Base-by-base conservation (phyloP, 2,113 vertebrate species). In the Argyrosomus japonicus region DNA sequence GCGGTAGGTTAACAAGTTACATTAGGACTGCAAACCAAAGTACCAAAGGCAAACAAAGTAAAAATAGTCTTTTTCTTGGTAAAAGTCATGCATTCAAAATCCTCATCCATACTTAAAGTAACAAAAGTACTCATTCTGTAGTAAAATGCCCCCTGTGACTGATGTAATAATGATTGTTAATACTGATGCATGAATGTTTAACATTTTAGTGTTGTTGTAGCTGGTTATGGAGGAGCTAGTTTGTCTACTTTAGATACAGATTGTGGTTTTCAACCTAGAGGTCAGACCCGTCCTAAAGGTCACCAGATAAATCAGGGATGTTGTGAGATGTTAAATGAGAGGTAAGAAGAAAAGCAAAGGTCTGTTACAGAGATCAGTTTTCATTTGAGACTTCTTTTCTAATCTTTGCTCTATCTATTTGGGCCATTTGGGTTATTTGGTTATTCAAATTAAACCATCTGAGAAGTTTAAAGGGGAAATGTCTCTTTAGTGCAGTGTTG, bases 1-100 rank as follows among this genome's bases (percentile, higher is more conserved):
- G 75, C 51, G 47, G 77, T 58, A 88, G 84, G 87, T 92, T 86
- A 87, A 90, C 84, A 77, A 75, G 65, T 77, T 78, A 45, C 69
- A 72, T 73, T 77, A 63, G 27, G 18, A 48, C 50, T 58, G 51
- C 67, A 86, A 77, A 83, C 62, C 79, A 54, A 62, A 67, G 25
- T 45, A 23, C 43, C 14, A 68, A 70, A n/a, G 25, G 15, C 53
- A 18, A 57, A 15, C 15, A 36, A 50, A 62, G 14, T 63, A 67
- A 61, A 62, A 70, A 67, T 40, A 79, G 15, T 56, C 27, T 23
- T 43, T 67, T 54, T 25, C 14, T 40, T 47, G 13, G 13, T n/a
- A 57, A 56, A 77, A 9, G 0, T 19, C n/a, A 17, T 76, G 32
- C 19, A 23, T 64, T 68, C 21, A 68, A 57, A 68, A 27, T 50